Base-by-base conservation (phyloP, 2,797 vertebrate species). In the Mallotus villosus region DNA sequence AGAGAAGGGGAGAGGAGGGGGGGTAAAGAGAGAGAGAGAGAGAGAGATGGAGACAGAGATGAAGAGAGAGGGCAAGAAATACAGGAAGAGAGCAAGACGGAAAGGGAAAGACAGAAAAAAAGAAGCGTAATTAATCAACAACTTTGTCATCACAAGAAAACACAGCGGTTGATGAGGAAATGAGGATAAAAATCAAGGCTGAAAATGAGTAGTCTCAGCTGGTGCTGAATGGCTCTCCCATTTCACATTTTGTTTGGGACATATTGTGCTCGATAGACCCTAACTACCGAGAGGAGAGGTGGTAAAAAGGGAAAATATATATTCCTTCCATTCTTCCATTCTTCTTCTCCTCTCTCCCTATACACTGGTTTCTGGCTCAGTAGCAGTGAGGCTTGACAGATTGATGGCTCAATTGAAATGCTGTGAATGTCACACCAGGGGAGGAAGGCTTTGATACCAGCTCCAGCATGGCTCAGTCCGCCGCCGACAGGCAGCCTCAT, bases 341-440 rank as follows among this genome's bases (percentile, higher is more conserved):
- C 63, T 55, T 58, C 11, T 21, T 17, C 60, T 24, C 75, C 77
- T 74, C 63, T 74, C 73, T 84, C 74, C 81, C 69, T 67, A 72
- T 74, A 78, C 76, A 21, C 7, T 29, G 32, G 61, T 19, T 82
- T 37, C 22, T 60, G 72, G 76, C 74, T 83, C 78, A 74, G 80
- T 65, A 53, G 72, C 69, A 70, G 78, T 75, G 81, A 79, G 55
- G 77, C 75, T 74, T 87, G 84, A 89, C 86, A 89, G 86, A 87
- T 82, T 87, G 90, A 93, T 87, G 85, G 85, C 87, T 92, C 88
- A 88, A 87, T 92, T 89, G 85, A 85, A 89, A 90, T 81, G 82
- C 87, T 81, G 71, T 79, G 84, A 85, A 81, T 86, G 85, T 89
- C 82, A 86, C 87, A 81, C 79, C 57, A 53, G 76, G 77, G 83